These are phyloP conservation scores for Galerucella nymphaeae DNA, from an alignment of 2,888 invertebrate genomes.

Conservation along the genomic window DNA sequence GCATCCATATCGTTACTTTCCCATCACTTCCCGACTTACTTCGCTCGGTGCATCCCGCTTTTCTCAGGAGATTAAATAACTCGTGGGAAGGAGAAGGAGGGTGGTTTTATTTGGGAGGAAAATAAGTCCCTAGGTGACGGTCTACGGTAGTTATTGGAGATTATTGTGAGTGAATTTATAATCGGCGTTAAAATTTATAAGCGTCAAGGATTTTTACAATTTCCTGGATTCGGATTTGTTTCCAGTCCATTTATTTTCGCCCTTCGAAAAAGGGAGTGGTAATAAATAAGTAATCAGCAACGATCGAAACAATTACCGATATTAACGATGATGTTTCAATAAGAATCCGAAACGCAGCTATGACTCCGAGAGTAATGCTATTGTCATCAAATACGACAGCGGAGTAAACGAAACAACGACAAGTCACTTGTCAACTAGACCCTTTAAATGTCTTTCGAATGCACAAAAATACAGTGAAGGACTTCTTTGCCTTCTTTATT, in stretches of 20 bases:
- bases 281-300: constrained; percentile 46
- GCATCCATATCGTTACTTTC: constrained; percentile 21
- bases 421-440: constrained; percentile 33
- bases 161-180: not conserved
- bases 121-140: constrained; percentile 6
- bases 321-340: constrained; percentile 51
- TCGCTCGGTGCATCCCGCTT: constrained; percentile 14
- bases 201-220: no score
- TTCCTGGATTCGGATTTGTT: constrained; percentile 4
- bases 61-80: constrained; percentile 24
- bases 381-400: constrained; percentile 42
- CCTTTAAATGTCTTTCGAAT: constrained; percentile 43
- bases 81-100: not conserved
- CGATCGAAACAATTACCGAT: constrained; percentile 49
- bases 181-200: not conserved
- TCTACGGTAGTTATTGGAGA: not conserved
- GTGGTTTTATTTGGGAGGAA: not conserved
- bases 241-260: constrained; percentile 26
- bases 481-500: not conserved
- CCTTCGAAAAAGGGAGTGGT: constrained; percentile 6
- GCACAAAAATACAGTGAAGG: constrained; percentile 30
- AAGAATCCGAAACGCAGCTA: constrained; percentile 46
- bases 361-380: constrained; percentile 41
- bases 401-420: constrained; percentile 36
- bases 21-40: constrained; percentile 31